Evolutionary conservation across 2,888 invertebrate genomes (phyloP).

Genomic region (Athripsodes cinereus): DNA sequence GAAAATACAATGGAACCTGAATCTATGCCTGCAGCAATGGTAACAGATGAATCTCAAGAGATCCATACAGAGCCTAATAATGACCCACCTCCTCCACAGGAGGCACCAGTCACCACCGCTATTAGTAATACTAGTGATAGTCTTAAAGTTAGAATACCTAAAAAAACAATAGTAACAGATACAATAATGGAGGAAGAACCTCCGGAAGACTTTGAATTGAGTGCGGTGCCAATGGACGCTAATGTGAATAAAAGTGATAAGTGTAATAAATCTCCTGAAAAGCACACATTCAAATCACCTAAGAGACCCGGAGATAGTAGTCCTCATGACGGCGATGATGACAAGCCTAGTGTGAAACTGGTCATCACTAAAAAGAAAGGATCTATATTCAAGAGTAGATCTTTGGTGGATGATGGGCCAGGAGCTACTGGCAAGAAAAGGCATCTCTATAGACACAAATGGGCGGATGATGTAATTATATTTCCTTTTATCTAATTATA

Average conservation of each 20-base stretch:
- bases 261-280: slow-evolving; percentile 34
- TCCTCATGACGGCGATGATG: slow-evolving; percentile 36
- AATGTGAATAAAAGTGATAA: slow-evolving; percentile 22
- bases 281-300: slow-evolving; percentile 46
- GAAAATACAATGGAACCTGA: slow-evolving; percentile 22
- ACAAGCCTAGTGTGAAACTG: slow-evolving; percentile 58
- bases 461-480: slow-evolving; percentile 67
- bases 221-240: slow-evolving; percentile 21
- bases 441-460: slow-evolving; percentile 83
- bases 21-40: slow-evolving; percentile 31
- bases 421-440: slow-evolving; percentile 63
- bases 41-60: slow-evolving; percentile 31
- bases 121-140: slow-evolving; percentile 32
- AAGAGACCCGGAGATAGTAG: slow-evolving; percentile 38
- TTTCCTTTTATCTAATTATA: neutral
- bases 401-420: slow-evolving; percentile 58
- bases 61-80: slow-evolving; percentile 17
- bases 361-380: slow-evolving; percentile 79
- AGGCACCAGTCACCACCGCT: neutral
- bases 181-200: slow-evolving; percentile 11
- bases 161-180: slow-evolving; percentile 37
- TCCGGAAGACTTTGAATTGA: slow-evolving; percentile 9
- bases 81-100: slow-evolving; percentile 6
- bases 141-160: slow-evolving; percentile 36
- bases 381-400: slow-evolving; percentile 83